Evolutionary conservation across 1,140 invertebrate genomes (phyloP), one percentile per base, ranked within the genome.

Genomic region (Zophobas atratus): DNA sequence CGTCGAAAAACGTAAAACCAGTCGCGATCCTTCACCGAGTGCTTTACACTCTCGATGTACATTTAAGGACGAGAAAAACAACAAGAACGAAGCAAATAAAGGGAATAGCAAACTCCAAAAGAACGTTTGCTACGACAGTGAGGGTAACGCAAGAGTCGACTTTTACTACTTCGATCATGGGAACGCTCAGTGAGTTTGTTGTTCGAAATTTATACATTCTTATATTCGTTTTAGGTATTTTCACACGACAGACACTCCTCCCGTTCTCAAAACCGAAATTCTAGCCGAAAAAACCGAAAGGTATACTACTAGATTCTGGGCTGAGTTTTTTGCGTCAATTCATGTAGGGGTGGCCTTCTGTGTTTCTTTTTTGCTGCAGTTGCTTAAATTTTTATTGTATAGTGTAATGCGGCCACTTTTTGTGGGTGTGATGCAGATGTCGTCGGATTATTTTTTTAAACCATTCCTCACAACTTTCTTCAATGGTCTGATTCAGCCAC

Each of bases 121-220:
- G 57, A 78, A 78, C 35, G 49, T 79, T 49, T 76, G 75, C 48
- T 76, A 34, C 8, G 77, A 82, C 75, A 63, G 48, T 36, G 70
- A 78, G 63, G 77, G 76, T 2, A 79, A 78, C 36, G 87, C 89
- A 74, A 87, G 86, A 77, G 88, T 90, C 3, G 91, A 92, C 75
- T 89, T 92, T 49, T 92, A 93, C 84, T 92, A 91, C 55, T 93
- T 92, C 78, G 92, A 93, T 82, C 91, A 92, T 80, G 91, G 91
- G 49, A 90, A 89, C 80, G 89, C 90, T 1, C 89, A 89, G 86
- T 92, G 78, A 77, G 76, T 74, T 75, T 71, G 57, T 77, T 38
- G 34, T 32, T 78, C 36, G 1, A 39, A 53, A 3, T 8, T 60
- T 0, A 60, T 36, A 34, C 6, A 43, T 53, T 35, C 38, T 8